Evolutionary conservation across 37 sponge, comb jelly and placozoan genomes (phyloP).

Genomic region (Diacarnus erythraeanus): DNA sequence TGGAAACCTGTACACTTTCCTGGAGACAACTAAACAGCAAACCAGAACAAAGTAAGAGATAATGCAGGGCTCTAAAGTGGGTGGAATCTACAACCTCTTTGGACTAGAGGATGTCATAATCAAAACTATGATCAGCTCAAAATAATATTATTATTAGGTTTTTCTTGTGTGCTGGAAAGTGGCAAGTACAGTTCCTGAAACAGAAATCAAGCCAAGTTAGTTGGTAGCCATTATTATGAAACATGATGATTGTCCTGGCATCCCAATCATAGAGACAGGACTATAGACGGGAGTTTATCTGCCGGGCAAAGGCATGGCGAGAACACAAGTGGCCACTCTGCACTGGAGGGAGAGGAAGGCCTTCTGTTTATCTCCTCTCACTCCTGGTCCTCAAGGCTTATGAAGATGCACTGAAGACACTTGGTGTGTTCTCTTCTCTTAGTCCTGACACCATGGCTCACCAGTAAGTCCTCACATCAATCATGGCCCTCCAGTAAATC

Average conservation of each 20-base stretch:
- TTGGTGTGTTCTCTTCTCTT: constrained; percentile 30
- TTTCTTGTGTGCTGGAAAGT: constrained; percentile 44
- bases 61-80: not conserved
- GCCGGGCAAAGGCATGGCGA: constrained; percentile 67
- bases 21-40: constrained; percentile 12
- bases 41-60: constrained; percentile 17
- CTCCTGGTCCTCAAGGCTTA: constrained; percentile 47
- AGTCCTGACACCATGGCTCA: constrained; percentile 36
- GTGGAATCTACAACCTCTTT: not conserved
- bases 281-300: constrained; percentile 42
- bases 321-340: constrained; percentile 23
- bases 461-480: constrained; percentile 18
- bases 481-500: not conserved
- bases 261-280: not conserved
- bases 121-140: not conserved
- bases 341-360: constrained; percentile 21
- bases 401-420: constrained; percentile 22
- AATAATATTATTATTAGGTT: not conserved
- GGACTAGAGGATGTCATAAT: not conserved
- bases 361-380: constrained; percentile 45
- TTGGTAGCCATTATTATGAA: not conserved
- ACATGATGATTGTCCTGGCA: not conserved
- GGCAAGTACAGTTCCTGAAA: constrained; percentile 62
- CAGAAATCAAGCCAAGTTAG: constrained; percentile 50
- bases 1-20: constrained; percentile 29